A percentile compares a stretch with the other conserved stretches of the same genome.
Conservation (phyloP, 2,888 invertebrate species). For the Caenorhabditis sulstoni region DNA sequence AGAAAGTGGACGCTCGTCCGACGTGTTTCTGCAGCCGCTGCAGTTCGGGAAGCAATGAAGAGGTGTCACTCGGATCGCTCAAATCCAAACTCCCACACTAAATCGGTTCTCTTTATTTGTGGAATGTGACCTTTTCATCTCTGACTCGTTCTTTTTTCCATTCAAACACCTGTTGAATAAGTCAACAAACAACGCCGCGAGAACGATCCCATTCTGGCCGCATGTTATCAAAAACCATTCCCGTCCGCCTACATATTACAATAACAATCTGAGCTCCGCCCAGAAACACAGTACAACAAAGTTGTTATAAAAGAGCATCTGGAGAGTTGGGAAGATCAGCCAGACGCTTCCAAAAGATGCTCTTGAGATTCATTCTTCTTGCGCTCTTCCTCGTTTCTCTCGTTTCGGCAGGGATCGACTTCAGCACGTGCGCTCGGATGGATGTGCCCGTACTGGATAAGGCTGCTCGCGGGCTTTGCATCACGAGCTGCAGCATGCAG, state of each 20-base stretch:
- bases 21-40: slow-evolving; percentile 28
- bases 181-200: slow-evolving; percentile 37
- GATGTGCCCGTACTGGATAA: slow-evolving; percentile 52
- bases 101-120: slow-evolving; percentile 25
- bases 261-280: slow-evolving; percentile 1
- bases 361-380: slow-evolving; percentile 1
- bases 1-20: slow-evolving; percentile 22
- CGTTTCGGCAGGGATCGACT: slow-evolving; percentile 23
- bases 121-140: slow-evolving; percentile 49
- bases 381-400: background rate
- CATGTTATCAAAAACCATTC: slow-evolving; percentile 33
- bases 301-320: background rate
- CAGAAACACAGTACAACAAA: background rate
- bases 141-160: background rate
- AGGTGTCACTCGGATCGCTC: background rate
- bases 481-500: slow-evolving; percentile 52
- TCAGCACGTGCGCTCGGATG: slow-evolving; percentile 57
- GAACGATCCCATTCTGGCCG: slow-evolving; percentile 15
- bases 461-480: slow-evolving; percentile 44
- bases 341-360: background rate
- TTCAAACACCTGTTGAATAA: slow-evolving; percentile 47
- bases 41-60: background rate
- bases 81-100: slow-evolving; percentile 19
- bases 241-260: slow-evolving; percentile 12
- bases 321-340: background rate